Evolutionary conservation across 30 jellyfish, hydroid and myxozoan species (phyloP).

Genomic region (Aurelia sp.): DNA sequence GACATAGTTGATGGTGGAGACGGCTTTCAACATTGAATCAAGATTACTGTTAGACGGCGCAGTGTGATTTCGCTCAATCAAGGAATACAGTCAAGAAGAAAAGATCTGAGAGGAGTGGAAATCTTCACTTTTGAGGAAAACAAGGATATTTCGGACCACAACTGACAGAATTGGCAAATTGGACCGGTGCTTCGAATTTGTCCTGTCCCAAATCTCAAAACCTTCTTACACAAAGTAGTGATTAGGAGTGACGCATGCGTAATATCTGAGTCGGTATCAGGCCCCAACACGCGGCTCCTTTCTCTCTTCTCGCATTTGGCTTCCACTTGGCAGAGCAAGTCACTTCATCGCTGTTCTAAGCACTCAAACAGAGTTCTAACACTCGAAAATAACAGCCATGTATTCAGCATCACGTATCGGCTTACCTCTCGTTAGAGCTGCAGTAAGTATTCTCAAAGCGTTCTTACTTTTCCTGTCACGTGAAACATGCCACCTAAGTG

Average conservation of each 20-base stretch:
- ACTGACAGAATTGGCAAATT: too few relatives aligned
- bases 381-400: slow-evolving; percentile 36
- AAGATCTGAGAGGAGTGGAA: too few relatives aligned
- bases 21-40: too few relatives aligned
- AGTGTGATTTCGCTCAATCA: too few relatives aligned
- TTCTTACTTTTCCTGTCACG: not conserved
- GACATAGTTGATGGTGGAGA: too few relatives aligned
- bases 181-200: slow-evolving; percentile 1
- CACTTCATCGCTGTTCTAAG: slow-evolving; percentile 6
- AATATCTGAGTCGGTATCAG: slow-evolving; percentile 4
- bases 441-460: slow-evolving; percentile 47
- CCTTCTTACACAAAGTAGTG: slow-evolving; percentile 21
- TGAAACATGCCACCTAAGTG: too few relatives aligned
- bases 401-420: slow-evolving; percentile 68
- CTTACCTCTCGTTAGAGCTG: slow-evolving; percentile 72
- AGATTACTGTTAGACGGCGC: too few relatives aligned
- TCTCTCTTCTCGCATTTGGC: slow-evolving; percentile 64
- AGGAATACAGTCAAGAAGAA: too few relatives aligned
- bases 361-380: slow-evolving; percentile 17
- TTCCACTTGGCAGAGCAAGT: slow-evolving; percentile 35
- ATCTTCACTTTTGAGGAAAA: too few relatives aligned
- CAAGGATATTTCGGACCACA: too few relatives aligned
- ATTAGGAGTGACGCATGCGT: slow-evolving; percentile 54
- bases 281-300: slow-evolving; percentile 74
- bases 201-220: slow-evolving; percentile 33